A percentile compares a stretch with the other conserved stretches of the same genome.
phyloP scores from a whole-genome alignment of 2,113 vertebrate species.

The Eurypyga helias region DNA sequence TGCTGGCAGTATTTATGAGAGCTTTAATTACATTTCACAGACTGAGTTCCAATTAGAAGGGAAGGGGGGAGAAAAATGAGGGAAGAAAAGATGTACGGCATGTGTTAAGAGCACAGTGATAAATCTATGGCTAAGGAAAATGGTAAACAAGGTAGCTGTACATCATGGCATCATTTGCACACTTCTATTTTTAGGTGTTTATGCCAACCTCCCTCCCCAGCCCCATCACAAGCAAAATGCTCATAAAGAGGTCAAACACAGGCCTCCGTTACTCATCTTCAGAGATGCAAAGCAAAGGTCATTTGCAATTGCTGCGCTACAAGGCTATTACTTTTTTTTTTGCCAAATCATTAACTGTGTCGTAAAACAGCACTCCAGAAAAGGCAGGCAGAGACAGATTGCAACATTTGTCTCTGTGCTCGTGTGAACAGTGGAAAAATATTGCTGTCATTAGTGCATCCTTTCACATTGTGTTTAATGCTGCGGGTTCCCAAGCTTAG shows the following conservation, averaged over 20 bases:
- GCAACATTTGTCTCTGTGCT: background rate
- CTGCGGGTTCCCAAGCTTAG: background rate
- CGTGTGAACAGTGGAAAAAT: background rate
- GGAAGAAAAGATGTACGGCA: background rate
- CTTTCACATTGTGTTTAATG: background rate
- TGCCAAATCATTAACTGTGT: background rate
- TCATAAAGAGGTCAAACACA: background rate
- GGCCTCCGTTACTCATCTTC: background rate
- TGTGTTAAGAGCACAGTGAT: background rate
- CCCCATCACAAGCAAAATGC: background rate
- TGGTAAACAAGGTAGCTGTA: constrained; percentile 4
- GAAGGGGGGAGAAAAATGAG: background rate
- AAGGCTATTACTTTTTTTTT: background rate
- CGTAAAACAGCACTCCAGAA: background rate
- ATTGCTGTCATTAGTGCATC: background rate
- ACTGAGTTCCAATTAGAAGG: constrained; percentile 54
- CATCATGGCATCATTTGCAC: background rate
- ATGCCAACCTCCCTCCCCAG: background rate
- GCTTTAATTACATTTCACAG: constrained; percentile 63
- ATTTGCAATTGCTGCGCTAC: background rate
- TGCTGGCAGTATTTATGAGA: constrained; percentile 63
- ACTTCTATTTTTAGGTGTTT: background rate
- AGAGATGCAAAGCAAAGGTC: background rate
- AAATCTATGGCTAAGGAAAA: background rate
- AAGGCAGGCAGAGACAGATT: background rate